These are phyloP conservation scores for Carollia perspicillata DNA, from an alignment of 2,113 vertebrate genomes.

Conservation along the genomic window DNA sequence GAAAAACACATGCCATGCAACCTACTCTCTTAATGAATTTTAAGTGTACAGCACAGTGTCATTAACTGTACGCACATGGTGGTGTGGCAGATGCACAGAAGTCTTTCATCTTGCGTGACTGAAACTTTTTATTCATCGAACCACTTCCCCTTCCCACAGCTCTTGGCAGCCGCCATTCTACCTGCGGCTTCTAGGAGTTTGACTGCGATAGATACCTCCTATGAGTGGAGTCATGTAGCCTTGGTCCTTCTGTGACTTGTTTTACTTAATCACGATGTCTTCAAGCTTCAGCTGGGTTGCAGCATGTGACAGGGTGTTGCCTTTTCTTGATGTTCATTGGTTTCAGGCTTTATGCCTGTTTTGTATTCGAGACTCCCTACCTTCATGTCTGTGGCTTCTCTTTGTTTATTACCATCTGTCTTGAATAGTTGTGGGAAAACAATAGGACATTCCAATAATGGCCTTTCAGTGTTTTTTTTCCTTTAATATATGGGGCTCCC, in stretches of 20 bases:
- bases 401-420: neutral
- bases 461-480: neutral
- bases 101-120: neutral
- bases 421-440: neutral
- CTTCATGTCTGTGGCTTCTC: neutral
- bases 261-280: neutral
- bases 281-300: neutral
- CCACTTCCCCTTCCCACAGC: neutral
- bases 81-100: neutral
- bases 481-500: neutral
- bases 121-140: neutral
- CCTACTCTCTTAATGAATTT: neutral
- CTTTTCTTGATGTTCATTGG: neutral
- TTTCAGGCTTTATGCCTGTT: neutral
- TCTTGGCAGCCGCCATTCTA: neutral
- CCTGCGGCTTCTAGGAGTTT: neutral
- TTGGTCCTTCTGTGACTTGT: neutral
- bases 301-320: neutral
- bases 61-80: neutral
- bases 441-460: neutral
- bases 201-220: neutral
- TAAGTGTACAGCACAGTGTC: neutral
- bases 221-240: neutral
- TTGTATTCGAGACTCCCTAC: neutral
- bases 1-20: neutral